phyloP scores from a whole-genome alignment of 1,140 invertebrate species.

The Papilio xuthus region DNA sequence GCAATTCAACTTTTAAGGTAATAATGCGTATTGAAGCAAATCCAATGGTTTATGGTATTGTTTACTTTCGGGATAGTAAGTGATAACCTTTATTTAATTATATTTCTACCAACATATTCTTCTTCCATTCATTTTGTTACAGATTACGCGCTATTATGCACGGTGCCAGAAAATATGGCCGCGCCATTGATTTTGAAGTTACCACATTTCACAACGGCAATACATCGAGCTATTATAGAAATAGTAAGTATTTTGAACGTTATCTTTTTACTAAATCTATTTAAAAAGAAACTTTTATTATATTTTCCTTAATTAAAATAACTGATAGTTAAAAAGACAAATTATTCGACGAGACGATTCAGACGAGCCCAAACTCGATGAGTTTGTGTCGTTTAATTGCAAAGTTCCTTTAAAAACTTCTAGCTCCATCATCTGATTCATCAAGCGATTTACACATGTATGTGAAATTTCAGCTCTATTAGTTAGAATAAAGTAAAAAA shows the following conservation, averaged over 20 bases:
- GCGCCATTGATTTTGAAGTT: conserved; percentile 44
- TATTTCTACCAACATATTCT: background rate
- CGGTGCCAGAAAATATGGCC: conserved; percentile 47
- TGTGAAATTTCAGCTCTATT: no score
- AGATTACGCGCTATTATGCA: conserved; percentile 49
- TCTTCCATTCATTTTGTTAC: background rate
- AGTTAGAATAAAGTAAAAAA: no score
- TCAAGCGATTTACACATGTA: no score
- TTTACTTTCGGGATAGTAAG: conserved; percentile 48
- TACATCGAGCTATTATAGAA: conserved; percentile 50
- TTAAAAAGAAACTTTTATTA: no score
- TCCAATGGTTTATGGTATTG: conserved; percentile 46
- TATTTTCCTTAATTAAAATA: no score
- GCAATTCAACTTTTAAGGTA: conserved; percentile 35
- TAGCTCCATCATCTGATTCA: no score
- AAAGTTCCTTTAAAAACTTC: no score
- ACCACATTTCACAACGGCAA: conserved; percentile 41
- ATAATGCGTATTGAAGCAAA: conserved; percentile 49
- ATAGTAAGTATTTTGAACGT: conserved; percentile 52
- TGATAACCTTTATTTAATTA: conserved; percentile 1
- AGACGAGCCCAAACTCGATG: no score
- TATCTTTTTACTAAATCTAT: no score
- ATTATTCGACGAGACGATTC: no score
- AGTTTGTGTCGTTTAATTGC: no score
- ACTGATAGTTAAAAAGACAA: no score